Conservation (phyloP, 2,888 invertebrate genomes). For the Acronicta psi region DNA sequence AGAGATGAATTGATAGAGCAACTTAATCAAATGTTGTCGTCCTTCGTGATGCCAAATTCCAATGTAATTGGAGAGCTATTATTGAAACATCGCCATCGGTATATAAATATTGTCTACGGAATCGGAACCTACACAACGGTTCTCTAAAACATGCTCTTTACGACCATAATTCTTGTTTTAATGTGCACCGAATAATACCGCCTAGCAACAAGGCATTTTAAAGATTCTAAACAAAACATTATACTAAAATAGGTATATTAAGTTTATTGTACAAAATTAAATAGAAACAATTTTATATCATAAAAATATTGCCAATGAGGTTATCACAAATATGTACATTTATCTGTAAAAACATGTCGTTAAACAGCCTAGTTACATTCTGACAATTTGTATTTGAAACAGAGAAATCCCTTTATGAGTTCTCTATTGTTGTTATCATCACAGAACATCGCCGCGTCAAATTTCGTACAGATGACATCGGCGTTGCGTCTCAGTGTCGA, state of each 20-base stretch:
- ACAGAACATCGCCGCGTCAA: conserved; percentile 37
- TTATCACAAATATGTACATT: conserved; percentile 32
- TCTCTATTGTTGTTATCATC: conserved; percentile 14
- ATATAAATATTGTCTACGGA: conserved; percentile 41
- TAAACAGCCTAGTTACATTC: conserved; percentile 26
- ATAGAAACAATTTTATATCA: conserved; percentile 31
- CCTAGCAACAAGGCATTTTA: conserved; percentile 39
- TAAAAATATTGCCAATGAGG: conserved; percentile 38
- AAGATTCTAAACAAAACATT: conserved; percentile 40
- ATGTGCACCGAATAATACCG: conserved; percentile 28
- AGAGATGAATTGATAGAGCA: conserved; percentile 56
- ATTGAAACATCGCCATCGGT: conserved; percentile 38
- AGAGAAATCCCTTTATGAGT: conserved; percentile 11
- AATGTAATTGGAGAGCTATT: conserved; percentile 67
- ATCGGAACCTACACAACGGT: conserved; percentile 44
- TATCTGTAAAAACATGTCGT: conserved; percentile 32
- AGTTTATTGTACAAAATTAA: conserved; percentile 25
- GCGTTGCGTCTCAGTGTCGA: conserved; percentile 60
- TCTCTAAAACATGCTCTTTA: conserved; percentile 42
- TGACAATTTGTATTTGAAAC: conserved; percentile 17
- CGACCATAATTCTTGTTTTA: conserved; percentile 40
- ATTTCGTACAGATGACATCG: conserved; percentile 60
- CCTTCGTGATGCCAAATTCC: conserved; percentile 65
- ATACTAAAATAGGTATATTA: conserved; percentile 19
- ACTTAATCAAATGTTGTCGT: conserved; percentile 62